Percentiles rank a stretch among this genome's conserved stretches.
These are phyloP conservation scores for Pachyrhynchus sulphureomaculatus DNA, from an alignment of 1,140 invertebrate species.

Conservation along the genomic window DNA sequence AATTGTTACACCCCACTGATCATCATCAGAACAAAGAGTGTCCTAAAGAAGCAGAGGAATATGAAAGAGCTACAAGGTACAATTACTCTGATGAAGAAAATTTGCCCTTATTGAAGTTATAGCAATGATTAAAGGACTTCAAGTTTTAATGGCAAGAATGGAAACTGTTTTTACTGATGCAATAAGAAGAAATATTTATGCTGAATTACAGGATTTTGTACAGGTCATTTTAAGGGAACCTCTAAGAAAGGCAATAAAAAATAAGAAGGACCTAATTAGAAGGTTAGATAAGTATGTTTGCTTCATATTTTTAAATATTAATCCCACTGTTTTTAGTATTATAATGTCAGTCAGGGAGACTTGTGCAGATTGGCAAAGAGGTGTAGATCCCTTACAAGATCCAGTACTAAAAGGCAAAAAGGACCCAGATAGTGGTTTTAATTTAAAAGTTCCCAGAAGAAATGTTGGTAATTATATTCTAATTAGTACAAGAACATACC, in stretches of 20 bases:
- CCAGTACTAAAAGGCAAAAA: conserved; percentile 95
- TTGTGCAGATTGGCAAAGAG: conserved; percentile 93
- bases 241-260: conserved; percentile 94
- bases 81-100: conserved; percentile 97
- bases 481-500: too few relatives aligned
- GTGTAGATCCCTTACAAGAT: conserved; percentile 88
- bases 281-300: conserved; percentile 58
- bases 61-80: conserved; percentile 96
- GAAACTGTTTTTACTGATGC: conserved; percentile 97
- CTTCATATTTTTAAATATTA: not conserved
- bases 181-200: conserved; percentile 92
- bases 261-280: conserved; percentile 95
- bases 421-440: conserved; percentile 87
- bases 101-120: conserved; percentile 98
- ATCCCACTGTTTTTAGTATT: conserved; percentile 64
- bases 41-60: conserved; percentile 97
- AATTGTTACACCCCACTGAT: conserved; percentile 96
- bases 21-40: conserved; percentile 95
- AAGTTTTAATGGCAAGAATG: conserved; percentile 96
- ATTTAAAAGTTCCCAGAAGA: conserved; percentile 87
- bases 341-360: conserved; percentile 94
- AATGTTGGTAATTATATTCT: conserved; percentile 77
- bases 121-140: conserved; percentile 98
- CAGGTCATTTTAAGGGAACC: conserved; percentile 89
- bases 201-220: conserved; percentile 97